Percentiles rank a stretch among this genome's conserved stretches.
Conservation (phyloP, 1,140 invertebrate species). For the Lasioglossum albipes region DNA sequence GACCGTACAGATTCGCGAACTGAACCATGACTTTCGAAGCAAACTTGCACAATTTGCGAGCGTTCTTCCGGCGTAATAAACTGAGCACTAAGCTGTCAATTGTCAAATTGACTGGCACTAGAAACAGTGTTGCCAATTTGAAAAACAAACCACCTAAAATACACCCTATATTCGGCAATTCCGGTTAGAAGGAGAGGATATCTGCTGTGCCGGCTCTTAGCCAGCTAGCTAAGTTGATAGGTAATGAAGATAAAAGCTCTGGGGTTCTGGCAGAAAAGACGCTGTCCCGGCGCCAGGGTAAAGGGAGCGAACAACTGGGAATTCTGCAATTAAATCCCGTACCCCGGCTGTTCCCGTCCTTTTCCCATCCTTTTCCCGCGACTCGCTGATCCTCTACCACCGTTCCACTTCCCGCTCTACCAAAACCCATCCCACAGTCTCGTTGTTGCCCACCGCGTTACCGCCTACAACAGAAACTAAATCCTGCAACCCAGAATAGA, state of each 20-base stretch:
- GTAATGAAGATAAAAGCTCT: constrained; percentile 63
- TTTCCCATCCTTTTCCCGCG: constrained; percentile 12
- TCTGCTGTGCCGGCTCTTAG: constrained; percentile 24
- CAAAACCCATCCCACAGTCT: not conserved
- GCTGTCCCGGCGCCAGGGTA: not conserved
- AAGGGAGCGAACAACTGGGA: constrained; percentile 24
- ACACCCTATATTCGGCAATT: constrained; percentile 40
- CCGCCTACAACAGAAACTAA: constrained; percentile 54
- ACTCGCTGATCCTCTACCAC: not conserved
- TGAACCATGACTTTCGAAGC: too few species aligned
- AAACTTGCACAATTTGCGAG: too few species aligned
- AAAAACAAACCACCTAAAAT: too few species aligned
- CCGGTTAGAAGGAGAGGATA: constrained; percentile 22
- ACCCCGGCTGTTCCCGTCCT: not conserved
- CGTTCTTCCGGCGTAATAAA: too few species aligned
- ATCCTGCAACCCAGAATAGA: constrained; percentile 38
- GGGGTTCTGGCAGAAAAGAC: not conserved
- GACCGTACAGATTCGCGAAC: too few species aligned
- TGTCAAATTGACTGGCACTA: too few species aligned
- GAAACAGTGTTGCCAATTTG: too few species aligned
- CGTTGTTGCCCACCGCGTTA: constrained; percentile 34
- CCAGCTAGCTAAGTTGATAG: constrained; percentile 47
- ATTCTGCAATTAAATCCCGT: constrained; percentile 64
- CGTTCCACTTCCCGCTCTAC: not conserved
- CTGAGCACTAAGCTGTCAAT: too few species aligned